Evolutionary conservation across 2,113 vertebrate genomes (phyloP), one percentile per base, ranked within the genome.

Genomic region (Pelusios castaneus): DNA sequence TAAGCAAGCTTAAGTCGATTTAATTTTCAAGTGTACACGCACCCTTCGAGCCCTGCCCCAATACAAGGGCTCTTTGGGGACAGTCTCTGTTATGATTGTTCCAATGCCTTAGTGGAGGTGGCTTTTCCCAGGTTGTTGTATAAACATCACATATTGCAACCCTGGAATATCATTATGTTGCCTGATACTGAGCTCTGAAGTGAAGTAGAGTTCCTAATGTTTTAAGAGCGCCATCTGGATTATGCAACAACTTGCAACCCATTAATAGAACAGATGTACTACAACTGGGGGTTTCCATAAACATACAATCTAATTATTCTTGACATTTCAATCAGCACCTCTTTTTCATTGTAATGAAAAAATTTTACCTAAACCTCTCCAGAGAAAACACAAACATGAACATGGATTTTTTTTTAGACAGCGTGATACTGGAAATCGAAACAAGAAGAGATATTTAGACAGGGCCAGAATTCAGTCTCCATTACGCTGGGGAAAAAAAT

Each of bases 231-330:
- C 88, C 34, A 49, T 93, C 91, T 78, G 45, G 16, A 47, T 10
- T 91, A 87, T 77, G 52, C 29, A 16, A 91, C 89, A 94, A 77
- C 87, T 34, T 83, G 75, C 19, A 63, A 14, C 41, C 70, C 45
- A 25, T 77, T 92, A 84, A 85, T 70, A 83, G n/a, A 95, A 95
- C 80, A 91, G 70, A 88, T 92, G 70, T 79, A 73, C 85, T 89
- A 73, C 78, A 75, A 85, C 34, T 41, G 80, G 47, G 87, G 25
- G 73, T 84, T 80, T 58, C 84, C 31, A 75, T 77, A 84, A 56
- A 87, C 81, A 78, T 83, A n/a, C 22, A 77, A 56, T 84, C 79
- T 89, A 95, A 95, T 14, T 41, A 75, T 11, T 83, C 41, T 67
- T 77, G 54, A 87, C 52, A 83, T 77, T 94, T 88, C 52, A 49